Percentiles rank a stretch among this genome's conserved stretches.
phyloP scores from a whole-genome alignment of 2,797 vertebrate species.

The Leucoraja ocellata region DNA sequence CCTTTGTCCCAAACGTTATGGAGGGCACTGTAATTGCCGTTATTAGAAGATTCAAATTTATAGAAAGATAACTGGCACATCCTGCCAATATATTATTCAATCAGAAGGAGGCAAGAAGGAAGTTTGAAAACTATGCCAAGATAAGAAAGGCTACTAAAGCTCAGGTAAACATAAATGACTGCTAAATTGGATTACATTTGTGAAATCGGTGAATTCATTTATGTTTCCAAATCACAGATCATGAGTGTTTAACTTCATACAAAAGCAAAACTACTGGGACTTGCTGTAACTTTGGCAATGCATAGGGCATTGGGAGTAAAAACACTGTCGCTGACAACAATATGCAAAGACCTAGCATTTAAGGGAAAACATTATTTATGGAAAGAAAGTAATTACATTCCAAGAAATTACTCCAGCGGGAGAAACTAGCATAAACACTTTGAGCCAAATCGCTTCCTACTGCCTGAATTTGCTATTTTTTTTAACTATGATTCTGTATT shows the following conservation, averaged over 20 bases:
- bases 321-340: background rate
- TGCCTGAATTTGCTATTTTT: background rate
- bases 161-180: background rate
- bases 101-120: background rate
- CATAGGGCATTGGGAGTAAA: background rate
- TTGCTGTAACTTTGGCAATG: background rate
- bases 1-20: too few relatives aligned
- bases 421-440: background rate
- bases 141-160: background rate
- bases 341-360: background rate
- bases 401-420: background rate
- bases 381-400: background rate
- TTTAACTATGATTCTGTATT: background rate
- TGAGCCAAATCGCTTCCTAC: background rate
- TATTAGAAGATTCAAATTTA: background rate
- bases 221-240: background rate
- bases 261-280: background rate
- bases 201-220: background rate
- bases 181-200: background rate
- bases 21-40: too few relatives aligned
- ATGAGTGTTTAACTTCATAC: background rate
- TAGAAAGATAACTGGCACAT: background rate
- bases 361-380: background rate
- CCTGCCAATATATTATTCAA: background rate
- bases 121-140: background rate